Evolutionary conservation across 2,113 vertebrate species (phyloP).

Genomic region (Ifrita kowaldi): DNA sequence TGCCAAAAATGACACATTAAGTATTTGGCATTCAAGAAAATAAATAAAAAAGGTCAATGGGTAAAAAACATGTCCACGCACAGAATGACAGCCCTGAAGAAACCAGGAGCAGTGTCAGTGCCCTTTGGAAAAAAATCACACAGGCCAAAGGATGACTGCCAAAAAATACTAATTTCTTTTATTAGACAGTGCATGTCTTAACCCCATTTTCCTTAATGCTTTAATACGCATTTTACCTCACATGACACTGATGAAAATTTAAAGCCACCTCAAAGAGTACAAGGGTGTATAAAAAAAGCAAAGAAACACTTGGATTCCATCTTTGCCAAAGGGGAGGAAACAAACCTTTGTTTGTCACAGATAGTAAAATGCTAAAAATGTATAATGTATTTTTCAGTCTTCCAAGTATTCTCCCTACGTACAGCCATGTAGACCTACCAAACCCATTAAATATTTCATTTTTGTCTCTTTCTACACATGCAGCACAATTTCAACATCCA

Average conservation of each 20-base stretch:
- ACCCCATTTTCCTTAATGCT: not conserved
- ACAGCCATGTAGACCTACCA: not conserved
- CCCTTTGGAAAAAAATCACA: not conserved
- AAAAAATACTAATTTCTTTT: conserved; percentile 1
- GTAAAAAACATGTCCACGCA: not conserved
- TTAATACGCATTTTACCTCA: not conserved
- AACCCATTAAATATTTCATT: not conserved
- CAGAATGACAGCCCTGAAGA: not conserved
- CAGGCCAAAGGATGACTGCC: not conserved
- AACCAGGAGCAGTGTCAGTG: not conserved
- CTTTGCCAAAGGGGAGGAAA: not conserved
- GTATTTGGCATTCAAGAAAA: not conserved
- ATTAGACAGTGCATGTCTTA: not conserved
- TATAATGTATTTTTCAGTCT: not conserved
- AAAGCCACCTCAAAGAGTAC: not conserved
- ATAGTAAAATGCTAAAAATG: not conserved
- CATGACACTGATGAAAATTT: not conserved
- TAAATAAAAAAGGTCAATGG: not conserved
- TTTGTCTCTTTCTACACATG: not conserved
- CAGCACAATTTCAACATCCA: not conserved
- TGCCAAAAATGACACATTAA: not conserved
- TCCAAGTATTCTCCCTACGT: not conserved
- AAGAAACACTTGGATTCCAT: not conserved
- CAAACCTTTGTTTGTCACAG: not conserved
- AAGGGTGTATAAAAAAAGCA: not conserved